Percentiles rank a stretch among this genome's conserved stretches.
Conservation (phyloP, 2,888 invertebrate genomes). For the Agrilus biguttatus region DNA sequence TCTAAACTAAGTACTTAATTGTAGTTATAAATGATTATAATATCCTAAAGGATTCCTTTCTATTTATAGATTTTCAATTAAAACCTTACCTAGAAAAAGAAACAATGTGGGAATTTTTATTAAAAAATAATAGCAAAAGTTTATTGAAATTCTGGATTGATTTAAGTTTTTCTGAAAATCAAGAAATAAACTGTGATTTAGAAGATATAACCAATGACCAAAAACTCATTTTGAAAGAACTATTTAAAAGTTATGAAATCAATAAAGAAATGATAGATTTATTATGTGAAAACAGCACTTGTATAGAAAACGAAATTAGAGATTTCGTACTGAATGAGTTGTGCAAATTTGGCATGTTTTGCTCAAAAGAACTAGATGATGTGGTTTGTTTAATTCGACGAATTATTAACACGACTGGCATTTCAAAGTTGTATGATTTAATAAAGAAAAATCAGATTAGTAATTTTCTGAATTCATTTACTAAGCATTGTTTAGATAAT, state of each 20-base stretch:
- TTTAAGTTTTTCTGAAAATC: conserved; percentile 34
- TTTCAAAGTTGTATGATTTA: conserved; percentile 40
- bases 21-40: too few relatives aligned
- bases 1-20: too few relatives aligned
- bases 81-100: conserved; percentile 36
- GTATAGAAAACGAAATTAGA: conserved; percentile 39
- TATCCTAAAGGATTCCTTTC: conserved; percentile 1
- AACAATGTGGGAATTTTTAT: conserved; percentile 45
- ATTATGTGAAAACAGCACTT: conserved; percentile 35
- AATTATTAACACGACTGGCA: conserved; percentile 40
- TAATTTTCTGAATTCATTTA: conserved; percentile 38
- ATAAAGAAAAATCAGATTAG: conserved; percentile 20
- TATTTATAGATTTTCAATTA: conserved; percentile 37
- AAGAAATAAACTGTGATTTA: background rate
- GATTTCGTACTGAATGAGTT: conserved; percentile 45
- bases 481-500: conserved; percentile 38
- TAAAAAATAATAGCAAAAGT: conserved; percentile 43
- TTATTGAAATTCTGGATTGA: conserved; percentile 47
- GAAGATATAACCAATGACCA: too few relatives aligned
- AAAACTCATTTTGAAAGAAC: conserved; percentile 3
- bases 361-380: conserved; percentile 40
- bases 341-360: conserved; percentile 49
- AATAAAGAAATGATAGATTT: conserved; percentile 42
- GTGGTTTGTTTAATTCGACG: conserved; percentile 43
- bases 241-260: conserved; percentile 42